Conservation (phyloP, 1,140 invertebrate genomes). For the Apis cerana region DNA sequence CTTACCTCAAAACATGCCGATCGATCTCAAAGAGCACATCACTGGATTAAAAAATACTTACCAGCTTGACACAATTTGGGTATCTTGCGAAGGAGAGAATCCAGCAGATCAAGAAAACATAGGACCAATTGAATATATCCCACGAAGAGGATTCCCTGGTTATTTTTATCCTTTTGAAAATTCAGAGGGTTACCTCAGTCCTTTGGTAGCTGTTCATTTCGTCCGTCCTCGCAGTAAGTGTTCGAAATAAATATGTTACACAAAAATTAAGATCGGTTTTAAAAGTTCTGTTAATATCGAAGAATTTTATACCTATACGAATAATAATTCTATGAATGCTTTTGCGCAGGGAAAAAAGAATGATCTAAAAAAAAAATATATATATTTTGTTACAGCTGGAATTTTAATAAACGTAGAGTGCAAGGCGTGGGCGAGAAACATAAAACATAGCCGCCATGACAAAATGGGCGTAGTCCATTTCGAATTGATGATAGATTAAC, state of each 20-base stretch:
- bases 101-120: constrained; percentile 94
- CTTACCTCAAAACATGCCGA: constrained; percentile 86
- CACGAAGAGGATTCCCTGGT: constrained; percentile 87
- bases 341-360: background rate
- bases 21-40: constrained; percentile 84
- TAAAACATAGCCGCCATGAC: constrained; percentile 89
- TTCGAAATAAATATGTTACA: background rate
- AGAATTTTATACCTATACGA: too few species aligned
- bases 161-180: constrained; percentile 92
- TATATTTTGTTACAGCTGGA: constrained; percentile 84
- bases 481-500: constrained; percentile 93
- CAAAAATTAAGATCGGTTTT: background rate
- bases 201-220: constrained; percentile 93
- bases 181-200: constrained; percentile 92
- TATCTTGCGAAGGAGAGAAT: constrained; percentile 94
- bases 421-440: constrained; percentile 94
- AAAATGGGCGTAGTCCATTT: constrained; percentile 93
- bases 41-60: constrained; percentile 75
- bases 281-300: background rate
- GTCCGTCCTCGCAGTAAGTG: constrained; percentile 88
- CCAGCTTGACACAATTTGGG: constrained; percentile 90
- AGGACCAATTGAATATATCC: constrained; percentile 87
- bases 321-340: too few species aligned
- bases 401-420: constrained; percentile 95
- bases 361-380: background rate